phyloP scores from a whole-genome alignment of 2,113 vertebrate genomes.

The Brachyhypopomus gauderio region DNA sequence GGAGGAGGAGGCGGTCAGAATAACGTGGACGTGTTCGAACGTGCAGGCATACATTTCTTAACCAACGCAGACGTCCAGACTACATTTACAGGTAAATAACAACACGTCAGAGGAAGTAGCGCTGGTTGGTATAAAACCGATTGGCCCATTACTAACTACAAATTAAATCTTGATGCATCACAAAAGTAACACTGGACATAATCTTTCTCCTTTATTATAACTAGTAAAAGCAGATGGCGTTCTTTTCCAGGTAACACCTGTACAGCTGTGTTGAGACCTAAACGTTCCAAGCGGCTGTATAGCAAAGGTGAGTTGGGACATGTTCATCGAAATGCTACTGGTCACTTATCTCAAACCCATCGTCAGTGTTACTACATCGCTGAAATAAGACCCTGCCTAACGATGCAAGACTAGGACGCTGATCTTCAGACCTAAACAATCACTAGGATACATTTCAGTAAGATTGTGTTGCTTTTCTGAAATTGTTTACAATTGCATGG shows the following conservation, averaged over 20 bases:
- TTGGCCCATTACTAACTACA: not conserved
- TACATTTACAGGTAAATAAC: conserved; percentile 47
- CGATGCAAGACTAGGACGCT: too few relatives aligned
- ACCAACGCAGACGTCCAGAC: conserved; percentile 84
- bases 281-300: conserved; percentile 48
- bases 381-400: not conserved
- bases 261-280: conserved; percentile 59
- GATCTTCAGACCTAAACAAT: too few relatives aligned
- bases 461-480: too few relatives aligned
- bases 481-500: too few relatives aligned
- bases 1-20: conserved; percentile 87
- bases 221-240: not conserved
- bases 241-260: conserved; percentile 63
- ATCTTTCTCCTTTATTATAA: not conserved
- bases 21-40: conserved; percentile 80
- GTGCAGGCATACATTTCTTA: conserved; percentile 87
- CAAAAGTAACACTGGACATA: not conserved
- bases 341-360: not conserved
- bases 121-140: not conserved
- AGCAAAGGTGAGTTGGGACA: conserved; percentile 50
- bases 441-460: too few relatives aligned
- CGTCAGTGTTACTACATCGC: not conserved
- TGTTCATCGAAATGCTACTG: not conserved
- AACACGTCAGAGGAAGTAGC: not conserved
- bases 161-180: not conserved